Evolutionary conservation across 2,113 vertebrate species (phyloP).

Genomic region (Drymodes brunneopygia): DNA sequence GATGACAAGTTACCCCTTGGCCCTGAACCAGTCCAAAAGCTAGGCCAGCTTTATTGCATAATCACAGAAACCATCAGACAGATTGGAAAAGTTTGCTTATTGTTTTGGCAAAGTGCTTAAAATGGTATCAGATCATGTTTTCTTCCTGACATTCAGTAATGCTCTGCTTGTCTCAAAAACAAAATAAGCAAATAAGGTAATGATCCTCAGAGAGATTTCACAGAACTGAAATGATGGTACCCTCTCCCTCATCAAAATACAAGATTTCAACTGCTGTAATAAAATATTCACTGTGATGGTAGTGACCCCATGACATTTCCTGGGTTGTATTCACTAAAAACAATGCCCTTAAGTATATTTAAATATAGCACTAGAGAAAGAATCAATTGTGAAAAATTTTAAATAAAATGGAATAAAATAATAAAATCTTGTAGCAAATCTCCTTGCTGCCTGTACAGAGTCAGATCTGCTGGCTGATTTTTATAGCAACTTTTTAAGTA

Average conservation of each 20-base stretch:
- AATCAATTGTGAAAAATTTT: not conserved
- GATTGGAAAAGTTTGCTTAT: not conserved
- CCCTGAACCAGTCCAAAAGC: not conserved
- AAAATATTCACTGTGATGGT: not conserved
- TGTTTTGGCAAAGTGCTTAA: slow-evolving; percentile 8
- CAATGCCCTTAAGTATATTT: not conserved
- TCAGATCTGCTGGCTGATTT: not conserved
- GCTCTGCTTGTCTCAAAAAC: not conserved
- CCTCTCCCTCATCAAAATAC: not conserved
- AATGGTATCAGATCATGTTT: not conserved
- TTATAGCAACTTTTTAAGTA: not conserved
- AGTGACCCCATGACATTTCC: not conserved
- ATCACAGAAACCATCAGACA: not conserved
- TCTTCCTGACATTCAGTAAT: not conserved
- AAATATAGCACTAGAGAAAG: not conserved
- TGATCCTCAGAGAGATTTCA: not conserved
- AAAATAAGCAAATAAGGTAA: not conserved
- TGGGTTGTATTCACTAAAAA: not conserved
- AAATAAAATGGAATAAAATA: not conserved
- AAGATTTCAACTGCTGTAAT: not conserved
- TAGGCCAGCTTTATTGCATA: not conserved
- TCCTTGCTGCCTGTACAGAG: not conserved
- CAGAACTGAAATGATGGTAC: not conserved
- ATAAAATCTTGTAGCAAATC: not conserved
- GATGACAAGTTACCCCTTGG: not conserved